Evolutionary conservation across 2,113 vertebrate genomes (phyloP).

Genomic region (Candoia aspera): DNA sequence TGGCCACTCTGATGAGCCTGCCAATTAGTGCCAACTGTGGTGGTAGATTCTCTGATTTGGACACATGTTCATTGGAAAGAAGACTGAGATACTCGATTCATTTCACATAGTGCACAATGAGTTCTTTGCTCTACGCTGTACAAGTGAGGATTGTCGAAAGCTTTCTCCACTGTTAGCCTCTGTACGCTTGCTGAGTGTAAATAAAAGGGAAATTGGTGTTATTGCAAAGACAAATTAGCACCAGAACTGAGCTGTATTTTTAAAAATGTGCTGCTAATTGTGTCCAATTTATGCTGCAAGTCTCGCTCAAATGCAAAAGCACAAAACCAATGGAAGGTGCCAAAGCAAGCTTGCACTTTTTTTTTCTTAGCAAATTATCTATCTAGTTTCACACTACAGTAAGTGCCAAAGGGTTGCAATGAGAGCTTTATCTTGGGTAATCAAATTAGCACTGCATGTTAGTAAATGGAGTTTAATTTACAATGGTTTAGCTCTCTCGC

Average conservation of each 20-base stretch:
- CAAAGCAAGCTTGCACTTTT: conserved; percentile 68
- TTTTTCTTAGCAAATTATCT: conserved; percentile 69
- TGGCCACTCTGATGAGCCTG: conserved; percentile 71
- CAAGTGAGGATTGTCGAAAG: conserved; percentile 72
- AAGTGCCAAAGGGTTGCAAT: conserved; percentile 61
- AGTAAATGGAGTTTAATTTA: conserved; percentile 69
- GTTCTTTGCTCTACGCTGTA: conserved; percentile 74
- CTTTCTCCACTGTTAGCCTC: conserved; percentile 72
- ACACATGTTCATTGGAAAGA: conserved; percentile 74
- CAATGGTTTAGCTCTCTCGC: conserved; percentile 62
- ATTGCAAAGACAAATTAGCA: conserved; percentile 75
- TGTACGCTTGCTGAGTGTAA: conserved; percentile 73
- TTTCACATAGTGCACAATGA: conserved; percentile 71
- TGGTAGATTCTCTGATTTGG: conserved; percentile 75
- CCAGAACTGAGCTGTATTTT: conserved; percentile 75
- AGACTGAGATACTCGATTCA: conserved; percentile 73
- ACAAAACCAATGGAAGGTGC: conserved; percentile 71
- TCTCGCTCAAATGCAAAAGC: conserved; percentile 71
- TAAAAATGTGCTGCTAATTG: conserved; percentile 72
- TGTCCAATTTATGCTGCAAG: conserved; percentile 72
- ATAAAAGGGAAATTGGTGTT: conserved; percentile 74
- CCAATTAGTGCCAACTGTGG: conserved; percentile 77
- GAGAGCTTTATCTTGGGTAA: conserved; percentile 71
- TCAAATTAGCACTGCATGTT: conserved; percentile 73
- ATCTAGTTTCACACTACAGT: conserved; percentile 63